Percentiles rank a stretch among this genome's conserved stretches.
phyloP scores from a whole-genome alignment of 1,140 invertebrate genomes.

The Diplogasteroides magnus region DNA sequence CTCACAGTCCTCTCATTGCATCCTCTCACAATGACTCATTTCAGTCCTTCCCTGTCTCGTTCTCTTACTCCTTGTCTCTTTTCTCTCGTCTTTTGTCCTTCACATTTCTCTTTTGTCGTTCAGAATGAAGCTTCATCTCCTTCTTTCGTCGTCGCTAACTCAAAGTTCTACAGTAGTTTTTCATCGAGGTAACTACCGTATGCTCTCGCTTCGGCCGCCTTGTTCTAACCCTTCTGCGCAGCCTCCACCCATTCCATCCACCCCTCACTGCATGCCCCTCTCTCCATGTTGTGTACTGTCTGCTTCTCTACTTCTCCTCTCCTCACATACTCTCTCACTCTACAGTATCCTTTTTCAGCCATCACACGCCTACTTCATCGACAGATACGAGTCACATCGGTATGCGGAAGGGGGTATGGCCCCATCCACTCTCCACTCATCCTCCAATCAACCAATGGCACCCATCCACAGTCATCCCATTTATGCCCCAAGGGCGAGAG shows the following conservation, averaged over 20 bases:
- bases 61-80: neutral
- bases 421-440: neutral
- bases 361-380: neutral
- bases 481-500: no score
- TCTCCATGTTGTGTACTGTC: neutral
- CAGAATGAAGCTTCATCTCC: no score
- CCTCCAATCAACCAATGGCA: no score
- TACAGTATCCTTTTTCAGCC: conserved; percentile 4
- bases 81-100: neutral
- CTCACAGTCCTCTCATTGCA: neutral
- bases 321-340: conserved; percentile 5
- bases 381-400: neutral
- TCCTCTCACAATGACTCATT: neutral
- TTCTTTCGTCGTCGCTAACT: neutral
- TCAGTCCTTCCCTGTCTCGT: neutral
- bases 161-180: neutral
- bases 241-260: neutral
- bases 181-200: neutral
- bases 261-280: neutral
- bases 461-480: no score
- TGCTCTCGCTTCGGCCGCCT: neutral
- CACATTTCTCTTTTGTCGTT: no score
- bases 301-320: neutral
- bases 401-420: neutral
- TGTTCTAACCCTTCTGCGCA: neutral